These are phyloP conservation scores for Acrobasis repandana DNA, from an alignment of 2,888 invertebrate species.

Conservation along the genomic window DNA sequence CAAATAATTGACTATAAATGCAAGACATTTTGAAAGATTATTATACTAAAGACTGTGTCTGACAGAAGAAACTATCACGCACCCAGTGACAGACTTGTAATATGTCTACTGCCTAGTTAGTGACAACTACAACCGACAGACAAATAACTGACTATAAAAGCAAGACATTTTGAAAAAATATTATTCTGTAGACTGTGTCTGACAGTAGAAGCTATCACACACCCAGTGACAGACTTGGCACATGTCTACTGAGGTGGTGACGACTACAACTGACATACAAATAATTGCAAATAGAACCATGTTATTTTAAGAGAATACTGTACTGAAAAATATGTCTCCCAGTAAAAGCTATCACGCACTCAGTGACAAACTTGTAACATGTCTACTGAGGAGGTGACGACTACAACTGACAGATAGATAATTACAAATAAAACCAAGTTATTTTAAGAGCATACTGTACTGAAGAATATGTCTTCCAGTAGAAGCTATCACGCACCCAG, in stretches of 20 bases:
- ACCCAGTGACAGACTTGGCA: neutral
- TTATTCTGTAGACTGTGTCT: neutral
- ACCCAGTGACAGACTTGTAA: constrained; percentile 29
- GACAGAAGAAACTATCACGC: constrained; percentile 22
- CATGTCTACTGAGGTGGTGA: neutral
- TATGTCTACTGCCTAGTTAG: constrained; percentile 34
- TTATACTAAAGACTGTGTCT: neutral
- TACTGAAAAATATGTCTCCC: neutral
- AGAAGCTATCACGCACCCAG: constrained; percentile 1
- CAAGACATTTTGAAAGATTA: neutral
- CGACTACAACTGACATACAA: neutral
- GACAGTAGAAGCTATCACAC: neutral
- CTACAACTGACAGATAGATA: neutral
- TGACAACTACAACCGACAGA: constrained; percentile 19
- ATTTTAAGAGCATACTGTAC: neutral
- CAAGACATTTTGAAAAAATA: neutral
- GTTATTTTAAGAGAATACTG: neutral
- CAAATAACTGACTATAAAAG: neutral
- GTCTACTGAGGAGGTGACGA: constrained; percentile 31
- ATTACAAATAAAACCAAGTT: neutral
- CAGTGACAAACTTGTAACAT: constrained; percentile 33
- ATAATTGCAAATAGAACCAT: neutral
- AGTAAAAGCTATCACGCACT: constrained; percentile 26
- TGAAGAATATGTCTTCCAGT: neutral
- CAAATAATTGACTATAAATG: no score